A percentile compares a stretch with the other conserved stretches of the same genome.
Conservation (phyloP, 1,140 invertebrate species). For the Eubasilissa regina region DNA sequence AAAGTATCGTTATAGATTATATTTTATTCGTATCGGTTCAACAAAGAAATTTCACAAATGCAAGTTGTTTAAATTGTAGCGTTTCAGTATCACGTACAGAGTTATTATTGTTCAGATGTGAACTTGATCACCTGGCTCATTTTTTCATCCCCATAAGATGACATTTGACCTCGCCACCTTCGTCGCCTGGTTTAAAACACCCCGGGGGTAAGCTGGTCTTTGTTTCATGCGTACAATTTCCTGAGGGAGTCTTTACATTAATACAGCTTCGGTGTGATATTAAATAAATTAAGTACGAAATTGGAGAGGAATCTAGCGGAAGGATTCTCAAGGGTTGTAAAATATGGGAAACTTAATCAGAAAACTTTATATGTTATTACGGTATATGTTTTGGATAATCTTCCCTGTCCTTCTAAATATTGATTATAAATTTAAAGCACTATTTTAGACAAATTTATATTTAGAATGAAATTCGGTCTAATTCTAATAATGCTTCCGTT, state of each 20-base stretch:
- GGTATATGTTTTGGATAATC: too few species aligned
- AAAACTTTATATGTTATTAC: too few species aligned
- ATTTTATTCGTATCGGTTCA: slow-evolving; percentile 11
- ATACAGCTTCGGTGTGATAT: slow-evolving; percentile 21
- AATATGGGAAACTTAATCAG: too few species aligned
- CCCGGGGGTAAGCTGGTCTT: background rate
- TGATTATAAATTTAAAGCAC: too few species aligned
- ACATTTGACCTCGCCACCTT: slow-evolving; percentile 5
- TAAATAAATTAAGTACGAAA: slow-evolving; percentile 11
- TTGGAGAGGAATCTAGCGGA: too few species aligned
- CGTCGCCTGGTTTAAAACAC: background rate
- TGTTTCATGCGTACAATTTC: slow-evolving; percentile 2
- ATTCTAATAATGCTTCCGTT: too few species aligned
- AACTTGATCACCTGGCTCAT: background rate
- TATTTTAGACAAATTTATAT: too few species aligned
- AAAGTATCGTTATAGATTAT: background rate
- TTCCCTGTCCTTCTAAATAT: too few species aligned
- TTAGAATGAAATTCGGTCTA: too few species aligned
- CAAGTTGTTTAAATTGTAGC: background rate
- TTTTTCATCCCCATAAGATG: slow-evolving; percentile 9
- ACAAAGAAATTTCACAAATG: background rate
- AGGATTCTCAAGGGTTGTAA: too few species aligned
- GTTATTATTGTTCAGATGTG: background rate
- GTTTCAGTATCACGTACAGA: background rate
- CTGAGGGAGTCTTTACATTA: slow-evolving; percentile 4